Conservation (phyloP, 2,797 vertebrate species). For the Onychomys arenicola region DNA sequence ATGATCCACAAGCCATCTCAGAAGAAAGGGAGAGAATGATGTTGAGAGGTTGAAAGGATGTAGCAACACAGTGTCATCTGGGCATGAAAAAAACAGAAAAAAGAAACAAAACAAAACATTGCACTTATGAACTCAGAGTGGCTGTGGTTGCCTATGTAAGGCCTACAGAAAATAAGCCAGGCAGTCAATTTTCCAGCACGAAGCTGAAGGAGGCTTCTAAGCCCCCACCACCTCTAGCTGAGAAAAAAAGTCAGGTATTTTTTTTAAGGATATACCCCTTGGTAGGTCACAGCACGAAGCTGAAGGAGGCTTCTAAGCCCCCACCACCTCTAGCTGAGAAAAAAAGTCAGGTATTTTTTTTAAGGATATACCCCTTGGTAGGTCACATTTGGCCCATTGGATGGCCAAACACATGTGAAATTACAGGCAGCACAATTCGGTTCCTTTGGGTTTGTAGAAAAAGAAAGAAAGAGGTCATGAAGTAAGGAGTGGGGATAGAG, state of each 20-base stretch:
- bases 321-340: neutral
- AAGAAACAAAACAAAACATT: neutral
- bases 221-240: neutral
- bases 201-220: neutral
- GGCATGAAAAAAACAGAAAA: neutral
- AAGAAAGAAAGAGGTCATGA: neutral
- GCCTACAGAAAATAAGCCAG: neutral
- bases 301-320: neutral
- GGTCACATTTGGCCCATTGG: too few species aligned
- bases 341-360: too few species aligned
- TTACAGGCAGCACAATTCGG: neutral
- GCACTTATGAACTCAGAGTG: neutral
- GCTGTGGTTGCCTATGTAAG: neutral
- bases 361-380: too few species aligned
- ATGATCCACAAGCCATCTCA: too few species aligned
- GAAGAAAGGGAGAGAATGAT: neutral
- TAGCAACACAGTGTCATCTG: too few species aligned
- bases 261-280: too few species aligned
- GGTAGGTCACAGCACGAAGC: too few species aligned
- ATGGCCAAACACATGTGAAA: too few species aligned
- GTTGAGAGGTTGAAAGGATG: neutral
- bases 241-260: too few species aligned
- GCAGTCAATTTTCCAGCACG: too few species aligned
- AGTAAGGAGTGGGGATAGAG: neutral
- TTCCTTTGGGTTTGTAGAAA: neutral